phyloP scores from a whole-genome alignment of 2,797 vertebrate genomes.

The Hippocampus kuda region DNA sequence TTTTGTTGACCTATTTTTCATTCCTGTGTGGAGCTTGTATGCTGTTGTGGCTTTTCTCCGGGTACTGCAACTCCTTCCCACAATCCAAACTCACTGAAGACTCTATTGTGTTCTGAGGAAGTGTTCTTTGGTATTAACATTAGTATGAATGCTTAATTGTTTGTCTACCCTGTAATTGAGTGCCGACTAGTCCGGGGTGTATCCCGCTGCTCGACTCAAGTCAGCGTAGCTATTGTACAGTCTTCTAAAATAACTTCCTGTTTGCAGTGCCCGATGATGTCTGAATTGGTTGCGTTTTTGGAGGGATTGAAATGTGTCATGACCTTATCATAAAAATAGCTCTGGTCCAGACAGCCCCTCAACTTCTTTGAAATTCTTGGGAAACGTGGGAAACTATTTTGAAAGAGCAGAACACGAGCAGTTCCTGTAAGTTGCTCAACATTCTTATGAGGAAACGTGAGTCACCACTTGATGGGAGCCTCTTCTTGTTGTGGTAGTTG shows the following conservation, averaged over 20 bases:
- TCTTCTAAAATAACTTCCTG: background rate
- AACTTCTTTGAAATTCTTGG: background rate
- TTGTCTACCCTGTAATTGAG: no score
- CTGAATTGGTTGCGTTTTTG: background rate
- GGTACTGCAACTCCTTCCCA: no score
- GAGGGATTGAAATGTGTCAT: background rate
- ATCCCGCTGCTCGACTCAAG: no score
- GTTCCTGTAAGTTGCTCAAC: background rate
- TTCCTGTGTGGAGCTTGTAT: no score
- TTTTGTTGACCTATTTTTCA: no score
- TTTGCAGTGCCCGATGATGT: background rate
- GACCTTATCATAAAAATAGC: constrained; percentile 2
- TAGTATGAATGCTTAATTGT: no score
- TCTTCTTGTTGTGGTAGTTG: background rate
- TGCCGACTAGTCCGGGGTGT: no score
- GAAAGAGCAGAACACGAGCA: background rate
- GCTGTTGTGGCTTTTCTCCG: no score
- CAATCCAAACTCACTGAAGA: no score
- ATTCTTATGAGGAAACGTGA: background rate
- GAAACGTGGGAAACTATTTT: background rate
- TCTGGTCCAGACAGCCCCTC: background rate
- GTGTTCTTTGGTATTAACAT: no score
- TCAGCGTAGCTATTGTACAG: background rate
- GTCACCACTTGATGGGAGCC: background rate
- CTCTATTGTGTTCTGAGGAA: no score